A percentile compares a stretch with the other conserved stretches of the same genome.
Conservation (phyloP, 2,797 vertebrate species). For the Phaenicophaeus curvirostris region DNA sequence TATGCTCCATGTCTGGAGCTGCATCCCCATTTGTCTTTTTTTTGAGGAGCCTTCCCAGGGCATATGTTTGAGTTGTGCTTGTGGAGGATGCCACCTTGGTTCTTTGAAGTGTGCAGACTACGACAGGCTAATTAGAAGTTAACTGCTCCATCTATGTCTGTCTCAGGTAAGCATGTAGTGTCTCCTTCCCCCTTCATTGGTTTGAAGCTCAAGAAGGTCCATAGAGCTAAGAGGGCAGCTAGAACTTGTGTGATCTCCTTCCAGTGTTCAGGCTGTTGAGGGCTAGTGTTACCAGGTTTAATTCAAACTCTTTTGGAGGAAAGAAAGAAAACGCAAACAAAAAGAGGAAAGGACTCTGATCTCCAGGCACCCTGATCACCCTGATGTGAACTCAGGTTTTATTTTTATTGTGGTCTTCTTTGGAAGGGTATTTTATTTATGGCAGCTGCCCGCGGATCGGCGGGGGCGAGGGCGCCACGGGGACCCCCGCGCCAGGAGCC, state of each 20-base stretch:
- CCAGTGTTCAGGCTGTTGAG: not conserved
- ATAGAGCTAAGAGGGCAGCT: not conserved
- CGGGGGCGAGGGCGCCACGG: too few species aligned
- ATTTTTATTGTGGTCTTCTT: not conserved
- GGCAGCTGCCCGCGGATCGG: too few species aligned
- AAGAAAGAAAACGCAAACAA: not conserved
- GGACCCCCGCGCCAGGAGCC: too few species aligned
- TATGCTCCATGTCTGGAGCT: not conserved
- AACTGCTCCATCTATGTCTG: not conserved
- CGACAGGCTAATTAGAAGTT: not conserved
- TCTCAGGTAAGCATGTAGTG: not conserved
- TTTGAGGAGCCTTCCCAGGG: not conserved
- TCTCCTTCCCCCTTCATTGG: not conserved
- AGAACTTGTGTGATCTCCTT: not conserved
- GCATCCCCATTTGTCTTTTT: not conserved
- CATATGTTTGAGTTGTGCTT: not conserved
- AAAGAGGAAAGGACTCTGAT: not conserved
- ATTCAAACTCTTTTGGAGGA: not conserved
- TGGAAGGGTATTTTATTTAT: not conserved
- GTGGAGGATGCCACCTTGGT: not conserved
- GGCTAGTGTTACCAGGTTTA: not conserved
- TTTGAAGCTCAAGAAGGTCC: not conserved
- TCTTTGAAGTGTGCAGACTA: not conserved
- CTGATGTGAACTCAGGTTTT: not conserved
- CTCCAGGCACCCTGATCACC: not conserved